Percentiles rank a stretch among this genome's conserved stretches.
Evolutionary conservation across 2,888 invertebrate species (phyloP).

Genomic region (Cryptophagus acutangulus): DNA sequence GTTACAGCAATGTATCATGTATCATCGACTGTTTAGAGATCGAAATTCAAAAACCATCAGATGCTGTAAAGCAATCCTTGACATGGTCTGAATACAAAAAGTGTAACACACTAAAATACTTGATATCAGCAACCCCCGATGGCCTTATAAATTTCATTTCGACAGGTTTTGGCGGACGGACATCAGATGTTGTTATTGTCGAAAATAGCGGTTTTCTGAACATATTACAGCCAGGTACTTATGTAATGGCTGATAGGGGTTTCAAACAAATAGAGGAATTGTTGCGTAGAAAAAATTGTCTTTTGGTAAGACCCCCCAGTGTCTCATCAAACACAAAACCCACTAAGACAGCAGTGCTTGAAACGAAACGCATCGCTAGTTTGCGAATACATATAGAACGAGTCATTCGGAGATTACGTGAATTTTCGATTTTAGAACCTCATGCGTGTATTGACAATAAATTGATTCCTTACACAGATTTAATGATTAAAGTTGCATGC

Average conservation of each 20-base stretch:
- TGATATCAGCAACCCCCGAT: slow-evolving; percentile 28
- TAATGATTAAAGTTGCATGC: slow-evolving; percentile 20
- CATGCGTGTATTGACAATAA: slow-evolving; percentile 25
- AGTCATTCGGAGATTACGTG: slow-evolving; percentile 29
- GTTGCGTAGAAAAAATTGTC: slow-evolving; percentile 14
- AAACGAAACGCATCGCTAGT: slow-evolving; percentile 30
- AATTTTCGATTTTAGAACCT: slow-evolving; percentile 25
- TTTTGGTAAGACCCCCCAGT: slow-evolving; percentile 25
- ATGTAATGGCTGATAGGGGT: slow-evolving; percentile 28
- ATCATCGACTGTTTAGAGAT: slow-evolving; percentile 32
- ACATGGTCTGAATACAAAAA: slow-evolving; percentile 36
- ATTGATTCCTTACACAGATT: slow-evolving; percentile 20
- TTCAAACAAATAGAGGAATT: slow-evolving; percentile 26
- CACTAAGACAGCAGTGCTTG: slow-evolving; percentile 12
- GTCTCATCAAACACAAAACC: slow-evolving; percentile 9
- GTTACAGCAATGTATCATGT: slow-evolving; percentile 12
- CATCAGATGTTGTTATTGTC: slow-evolving; percentile 17
- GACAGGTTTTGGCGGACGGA: slow-evolving; percentile 23
- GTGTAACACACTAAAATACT: slow-evolving; percentile 33
- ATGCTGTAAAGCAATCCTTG: slow-evolving; percentile 27
- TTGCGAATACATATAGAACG: slow-evolving; percentile 35
- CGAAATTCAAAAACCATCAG: slow-evolving; percentile 27
- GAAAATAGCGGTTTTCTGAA: slow-evolving; percentile 27
- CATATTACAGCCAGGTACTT: slow-evolving; percentile 13
- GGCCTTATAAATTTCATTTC: slow-evolving; percentile 30